Percentiles rank a stretch among this genome's conserved stretches.
These are phyloP conservation scores for Lepeophtheirus salmonis DNA, from an alignment of 1,140 invertebrate species.

Conservation along the genomic window DNA sequence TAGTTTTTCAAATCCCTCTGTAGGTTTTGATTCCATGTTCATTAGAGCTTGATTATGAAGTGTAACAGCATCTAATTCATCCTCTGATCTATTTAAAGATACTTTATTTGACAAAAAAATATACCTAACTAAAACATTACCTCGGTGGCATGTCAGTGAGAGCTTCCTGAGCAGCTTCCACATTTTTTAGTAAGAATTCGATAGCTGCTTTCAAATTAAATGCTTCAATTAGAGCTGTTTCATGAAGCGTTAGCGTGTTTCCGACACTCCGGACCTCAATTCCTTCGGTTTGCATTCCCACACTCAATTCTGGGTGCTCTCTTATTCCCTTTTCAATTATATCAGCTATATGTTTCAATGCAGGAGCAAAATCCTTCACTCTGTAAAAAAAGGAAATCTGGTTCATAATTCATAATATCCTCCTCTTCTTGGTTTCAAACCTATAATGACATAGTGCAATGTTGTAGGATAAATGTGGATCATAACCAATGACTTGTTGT, in stretches of 20 bases:
- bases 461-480: constrained; percentile 82
- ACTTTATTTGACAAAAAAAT: too few species aligned
- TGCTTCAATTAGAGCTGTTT: constrained; percentile 90
- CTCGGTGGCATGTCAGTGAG: constrained; percentile 92
- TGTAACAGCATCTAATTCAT: constrained; percentile 93
- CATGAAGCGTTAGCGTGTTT: constrained; percentile 83
- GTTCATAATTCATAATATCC: too few species aligned
- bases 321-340: constrained; percentile 90
- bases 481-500: constrained; percentile 66
- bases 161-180: constrained; percentile 74
- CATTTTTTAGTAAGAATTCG: constrained; percentile 88
- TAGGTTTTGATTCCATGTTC: constrained; percentile 72
- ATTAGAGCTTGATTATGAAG: constrained; percentile 85
- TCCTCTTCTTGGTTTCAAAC: too few species aligned
- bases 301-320: constrained; percentile 90
- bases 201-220: constrained; percentile 97
- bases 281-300: constrained; percentile 94
- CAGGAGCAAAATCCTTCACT: constrained; percentile 64
- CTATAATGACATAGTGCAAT: constrained; percentile 87
- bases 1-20: constrained; percentile 86
- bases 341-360: constrained; percentile 69
- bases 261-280: constrained; percentile 82
- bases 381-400: too few species aligned
- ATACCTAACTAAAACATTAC: too few species aligned
- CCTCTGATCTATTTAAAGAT: constrained; percentile 70